These are phyloP conservation scores for Antennarius striatus DNA, from an alignment of 2,113 vertebrate genomes.

Conservation along the genomic window DNA sequence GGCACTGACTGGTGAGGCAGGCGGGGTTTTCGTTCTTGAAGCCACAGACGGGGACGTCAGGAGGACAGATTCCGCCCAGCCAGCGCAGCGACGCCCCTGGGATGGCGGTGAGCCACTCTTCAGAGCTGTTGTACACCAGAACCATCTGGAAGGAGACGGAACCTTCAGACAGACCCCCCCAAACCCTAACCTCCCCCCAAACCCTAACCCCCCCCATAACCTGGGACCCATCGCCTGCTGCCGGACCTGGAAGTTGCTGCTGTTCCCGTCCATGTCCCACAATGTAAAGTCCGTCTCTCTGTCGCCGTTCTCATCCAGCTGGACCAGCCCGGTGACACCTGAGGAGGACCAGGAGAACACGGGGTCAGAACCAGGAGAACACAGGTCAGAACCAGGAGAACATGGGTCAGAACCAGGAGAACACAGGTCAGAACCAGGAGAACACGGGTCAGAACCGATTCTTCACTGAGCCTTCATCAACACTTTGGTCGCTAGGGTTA, in stretches of 20 bases:
- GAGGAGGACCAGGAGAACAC: conserved; percentile 1
- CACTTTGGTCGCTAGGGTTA: too few relatives aligned
- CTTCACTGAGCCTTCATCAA: too few relatives aligned
- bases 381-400: too few relatives aligned
- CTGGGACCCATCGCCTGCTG: too few relatives aligned
- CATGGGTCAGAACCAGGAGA: too few relatives aligned
- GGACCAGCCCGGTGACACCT: conserved; percentile 89
- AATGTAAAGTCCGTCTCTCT: conserved; percentile 91
- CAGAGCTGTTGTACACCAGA: conserved; percentile 85
- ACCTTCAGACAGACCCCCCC: too few relatives aligned
- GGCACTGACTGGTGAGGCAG: conserved; percentile 83
- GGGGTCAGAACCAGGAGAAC: too few relatives aligned
- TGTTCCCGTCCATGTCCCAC: conserved; percentile 87
- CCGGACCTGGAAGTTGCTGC: conserved; percentile 83
- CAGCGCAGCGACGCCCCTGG: conserved; percentile 79
- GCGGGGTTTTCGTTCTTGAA: conserved; percentile 84
- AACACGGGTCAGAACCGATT: too few relatives aligned
- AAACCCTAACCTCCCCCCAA: too few relatives aligned
- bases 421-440: too few relatives aligned
- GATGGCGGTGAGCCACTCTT: conserved; percentile 78
- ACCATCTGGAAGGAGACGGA: conserved; percentile 76
- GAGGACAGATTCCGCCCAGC: conserved; percentile 80
- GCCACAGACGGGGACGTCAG: conserved; percentile 86
- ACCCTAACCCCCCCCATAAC: too few relatives aligned
- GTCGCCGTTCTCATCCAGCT: conserved; percentile 88